Conservation (phyloP, 37 sponge, comb jelly and placozoan genomes). For the Bolinopsis microptera region DNA sequence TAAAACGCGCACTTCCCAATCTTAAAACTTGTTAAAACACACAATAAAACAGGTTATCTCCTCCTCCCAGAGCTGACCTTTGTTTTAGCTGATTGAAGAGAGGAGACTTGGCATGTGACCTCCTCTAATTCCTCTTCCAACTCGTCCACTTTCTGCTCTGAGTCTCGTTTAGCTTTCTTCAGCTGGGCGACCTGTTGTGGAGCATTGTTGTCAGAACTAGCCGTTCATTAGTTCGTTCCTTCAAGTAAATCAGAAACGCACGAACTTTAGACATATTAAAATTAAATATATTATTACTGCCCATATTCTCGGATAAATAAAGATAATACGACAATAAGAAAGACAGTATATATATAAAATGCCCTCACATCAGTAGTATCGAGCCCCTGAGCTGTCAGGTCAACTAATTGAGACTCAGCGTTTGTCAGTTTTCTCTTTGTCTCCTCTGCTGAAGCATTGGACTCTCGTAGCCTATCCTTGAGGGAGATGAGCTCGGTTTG, state of each 20-base stretch:
- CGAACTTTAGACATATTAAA: no score
- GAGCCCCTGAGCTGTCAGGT: constrained; percentile 43
- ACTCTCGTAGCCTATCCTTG: neutral
- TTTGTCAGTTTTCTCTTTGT: neutral
- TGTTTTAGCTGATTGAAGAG: constrained; percentile 53
- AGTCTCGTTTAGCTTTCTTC: constrained; percentile 83
- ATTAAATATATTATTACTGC: no score
- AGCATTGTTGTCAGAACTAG: neutral
- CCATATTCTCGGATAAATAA: no score
- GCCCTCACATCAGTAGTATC: constrained; percentile 34
- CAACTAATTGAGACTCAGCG: constrained; percentile 30
- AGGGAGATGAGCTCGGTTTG: constrained; percentile 67
- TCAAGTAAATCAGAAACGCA: no score
- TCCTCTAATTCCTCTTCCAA: constrained; percentile 97
- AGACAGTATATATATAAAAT: no score
- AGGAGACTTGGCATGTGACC: constrained; percentile 68
- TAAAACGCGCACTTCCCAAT: no score
- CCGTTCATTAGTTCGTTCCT: no score
- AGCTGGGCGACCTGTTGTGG: constrained; percentile 72
- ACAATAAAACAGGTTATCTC: neutral
- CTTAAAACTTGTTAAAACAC: neutral
- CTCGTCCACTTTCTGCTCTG: constrained; percentile 85
- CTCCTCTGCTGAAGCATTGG: neutral
- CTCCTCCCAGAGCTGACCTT: constrained; percentile 33
- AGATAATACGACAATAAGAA: neutral